Base-by-base conservation (phyloP, 2,797 vertebrate genomes). In the Hozukius guyotensis region DNA sequence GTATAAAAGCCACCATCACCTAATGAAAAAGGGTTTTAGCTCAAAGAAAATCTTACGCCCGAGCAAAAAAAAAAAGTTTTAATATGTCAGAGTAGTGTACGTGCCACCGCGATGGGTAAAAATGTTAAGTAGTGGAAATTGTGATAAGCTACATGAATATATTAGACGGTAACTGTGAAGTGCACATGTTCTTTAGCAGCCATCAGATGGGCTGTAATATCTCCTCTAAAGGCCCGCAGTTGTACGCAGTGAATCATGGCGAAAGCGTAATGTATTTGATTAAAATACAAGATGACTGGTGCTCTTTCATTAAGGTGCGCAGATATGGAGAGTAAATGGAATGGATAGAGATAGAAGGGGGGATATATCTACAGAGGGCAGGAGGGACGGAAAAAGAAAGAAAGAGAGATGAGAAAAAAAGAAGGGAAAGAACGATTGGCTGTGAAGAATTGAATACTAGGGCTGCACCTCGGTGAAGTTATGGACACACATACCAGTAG, bases 221-320 rank as follows among this genome's bases (percentile, higher is more conserved):
- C 68, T 77, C 27, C 63, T 82, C 62, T 65, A 66, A 64, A 66
- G 73, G 74, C 85, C 86, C 64, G 77, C 88, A 75, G 87, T 64
- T 32, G 80, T 46, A 77, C 66, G 66, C 85, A 77, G 55, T 66
- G 78, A 85, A 89, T 90, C 86, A 86, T 74, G 78, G 78, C 60
- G 34, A 83, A 87, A 84, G 42, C 32, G 53, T 90, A 87, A 91
- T 87, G 77, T 32, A 46, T 92, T 85, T 86, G 85, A 93, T 92
- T 85, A 86, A 91, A 92, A 88, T 64, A 92, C 76, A 81, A 89
- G 86, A 87, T 69, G 74, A 78, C 55, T 80, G 56, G 34, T 49
- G 56, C 85, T 72, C 73, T 87, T 89, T 90, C 64, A 89, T 89
- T 88, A 85, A 80, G 68, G 75, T 79, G 72, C 7, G 52, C 36